Evolutionary conservation across 2,888 invertebrate species (phyloP).

Genomic region (Aproaerema taeniolella): DNA sequence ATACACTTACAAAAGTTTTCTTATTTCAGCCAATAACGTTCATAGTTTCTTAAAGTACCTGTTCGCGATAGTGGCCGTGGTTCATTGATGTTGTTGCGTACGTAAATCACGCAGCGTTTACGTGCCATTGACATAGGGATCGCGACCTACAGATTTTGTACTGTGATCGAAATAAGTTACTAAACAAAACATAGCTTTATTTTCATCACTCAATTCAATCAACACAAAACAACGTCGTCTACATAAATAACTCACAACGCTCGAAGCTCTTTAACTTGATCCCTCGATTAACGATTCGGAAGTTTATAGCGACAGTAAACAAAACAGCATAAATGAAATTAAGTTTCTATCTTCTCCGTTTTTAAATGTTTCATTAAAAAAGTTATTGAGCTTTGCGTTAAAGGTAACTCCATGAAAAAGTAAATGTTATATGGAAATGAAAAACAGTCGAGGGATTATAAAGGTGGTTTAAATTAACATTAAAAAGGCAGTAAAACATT

Average conservation of each 20-base stretch:
- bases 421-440: no score
- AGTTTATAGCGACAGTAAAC: slow-evolving; percentile 3
- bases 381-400: no score
- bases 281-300: slow-evolving; percentile 2
- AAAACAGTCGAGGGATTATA: no score
- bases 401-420: no score
- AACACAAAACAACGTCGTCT: slow-evolving; percentile 19
- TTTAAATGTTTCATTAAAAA: no score
- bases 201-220: slow-evolving; percentile 28
- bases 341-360: no score
- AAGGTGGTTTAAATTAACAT: slow-evolving; percentile 2
- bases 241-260: slow-evolving; percentile 9
- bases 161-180: slow-evolving; percentile 46
- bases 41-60: no score
- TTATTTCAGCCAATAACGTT: no score
- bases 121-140: slow-evolving; percentile 63
- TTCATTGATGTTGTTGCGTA: slow-evolving; percentile 26
- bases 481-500: slow-evolving; percentile 1
- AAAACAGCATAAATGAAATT: no score
- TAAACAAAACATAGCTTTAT: slow-evolving; percentile 19
- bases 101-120: slow-evolving; percentile 38
- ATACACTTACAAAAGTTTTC: no score
- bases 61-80: no score
- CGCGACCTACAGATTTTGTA: slow-evolving; percentile 28
- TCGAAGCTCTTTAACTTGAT: slow-evolving; percentile 8